Evolutionary conservation across 2,888 invertebrate genomes (phyloP).

Genomic region (Encarsia formosa): DNA sequence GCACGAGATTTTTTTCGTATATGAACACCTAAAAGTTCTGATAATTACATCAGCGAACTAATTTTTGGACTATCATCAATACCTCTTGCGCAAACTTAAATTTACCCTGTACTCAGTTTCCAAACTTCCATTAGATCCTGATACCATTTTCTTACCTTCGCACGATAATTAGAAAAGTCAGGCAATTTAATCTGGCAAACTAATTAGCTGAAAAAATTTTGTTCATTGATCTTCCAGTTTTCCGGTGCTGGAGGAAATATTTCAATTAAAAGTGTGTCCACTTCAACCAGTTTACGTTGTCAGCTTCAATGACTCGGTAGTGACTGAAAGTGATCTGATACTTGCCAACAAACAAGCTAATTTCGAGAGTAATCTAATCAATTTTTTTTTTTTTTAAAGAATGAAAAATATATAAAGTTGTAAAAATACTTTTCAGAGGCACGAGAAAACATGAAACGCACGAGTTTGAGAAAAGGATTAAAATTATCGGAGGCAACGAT

Average conservation of each 20-base stretch:
- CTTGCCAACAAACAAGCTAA: slow-evolving; percentile 10
- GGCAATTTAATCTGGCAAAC: no score
- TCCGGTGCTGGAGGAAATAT: slow-evolving; percentile 42
- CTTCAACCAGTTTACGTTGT: slow-evolving; percentile 41
- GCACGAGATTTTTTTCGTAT: not conserved
- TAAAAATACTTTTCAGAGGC: slow-evolving; percentile 22
- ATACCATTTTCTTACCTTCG: no score
- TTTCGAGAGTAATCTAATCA: slow-evolving; percentile 10
- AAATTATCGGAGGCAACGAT: slow-evolving; percentile 28
- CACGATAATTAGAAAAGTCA: no score
- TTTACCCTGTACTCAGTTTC: no score
- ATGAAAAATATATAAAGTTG: not conserved
- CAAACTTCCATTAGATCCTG: no score
- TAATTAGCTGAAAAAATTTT: not conserved
- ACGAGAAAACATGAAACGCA: slow-evolving; percentile 19
- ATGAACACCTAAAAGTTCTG: not conserved
- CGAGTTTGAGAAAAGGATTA: slow-evolving; percentile 14
- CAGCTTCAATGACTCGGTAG: slow-evolving; percentile 31
- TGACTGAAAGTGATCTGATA: not conserved
- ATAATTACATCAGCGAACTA: not conserved
- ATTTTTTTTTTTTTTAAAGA: not conserved
- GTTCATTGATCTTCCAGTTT: slow-evolving; percentile 32
- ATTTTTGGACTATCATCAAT: no score
- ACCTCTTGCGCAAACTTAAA: no score
- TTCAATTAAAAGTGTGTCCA: slow-evolving; percentile 39